Conservation (phyloP, 2,113 vertebrate genomes). For the Tupaia chinensis region DNA sequence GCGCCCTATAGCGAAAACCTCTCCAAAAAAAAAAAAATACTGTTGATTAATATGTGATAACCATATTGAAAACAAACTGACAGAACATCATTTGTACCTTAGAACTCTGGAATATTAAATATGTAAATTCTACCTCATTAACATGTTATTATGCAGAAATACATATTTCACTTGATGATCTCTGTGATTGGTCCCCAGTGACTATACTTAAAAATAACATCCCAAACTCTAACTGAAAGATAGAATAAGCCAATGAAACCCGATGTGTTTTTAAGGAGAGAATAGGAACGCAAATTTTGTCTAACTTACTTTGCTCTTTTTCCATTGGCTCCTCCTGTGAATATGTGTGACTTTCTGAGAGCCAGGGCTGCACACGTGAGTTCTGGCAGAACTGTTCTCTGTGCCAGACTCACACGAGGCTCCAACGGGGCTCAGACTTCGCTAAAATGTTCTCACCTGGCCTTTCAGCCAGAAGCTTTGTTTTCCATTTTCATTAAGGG, state of each 20-base stretch:
- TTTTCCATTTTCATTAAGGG: conserved; percentile 68
- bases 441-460: conserved; percentile 72
- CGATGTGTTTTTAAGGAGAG: conserved; percentile 21
- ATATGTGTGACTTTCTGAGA: background rate
- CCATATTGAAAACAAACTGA: background rate
- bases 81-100: background rate
- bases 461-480: conserved; percentile 34
- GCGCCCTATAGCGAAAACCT: too few relatives aligned
- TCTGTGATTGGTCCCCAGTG: background rate
- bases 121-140: background rate
- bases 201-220: background rate
- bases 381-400: conserved; percentile 22
- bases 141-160: conserved; percentile 13
- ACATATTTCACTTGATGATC: background rate
- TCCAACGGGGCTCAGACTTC: background rate
- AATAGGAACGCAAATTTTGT: conserved; percentile 40
- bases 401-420: background rate
- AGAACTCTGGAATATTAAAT: background rate
- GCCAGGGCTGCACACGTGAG: conserved; percentile 60
- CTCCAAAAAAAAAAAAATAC: background rate
- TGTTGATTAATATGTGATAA: background rate
- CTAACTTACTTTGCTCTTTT: conserved; percentile 52
- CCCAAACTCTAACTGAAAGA: background rate
- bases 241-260: conserved; percentile 37
- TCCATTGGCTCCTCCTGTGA: conserved; percentile 12